Evolutionary conservation across 2,797 vertebrate genomes (phyloP).

Genomic region (Bufotes viridis): DNA sequence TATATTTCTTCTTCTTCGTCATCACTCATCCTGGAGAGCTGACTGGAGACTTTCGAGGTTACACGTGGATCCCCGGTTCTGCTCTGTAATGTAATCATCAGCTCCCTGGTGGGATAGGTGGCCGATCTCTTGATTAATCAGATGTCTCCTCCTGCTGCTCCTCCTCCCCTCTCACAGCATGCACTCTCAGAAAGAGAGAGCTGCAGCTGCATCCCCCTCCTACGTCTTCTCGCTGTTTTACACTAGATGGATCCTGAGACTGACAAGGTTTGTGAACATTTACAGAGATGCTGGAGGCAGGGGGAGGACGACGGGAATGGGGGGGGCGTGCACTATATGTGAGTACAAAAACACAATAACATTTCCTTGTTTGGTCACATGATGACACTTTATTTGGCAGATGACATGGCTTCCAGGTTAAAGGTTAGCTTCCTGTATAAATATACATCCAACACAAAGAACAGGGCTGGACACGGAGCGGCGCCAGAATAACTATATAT

Average conservation of each 20-base stretch:
- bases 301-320: not conserved
- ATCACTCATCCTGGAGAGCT: not conserved
- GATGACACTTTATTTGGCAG: slow-evolving; percentile 29
- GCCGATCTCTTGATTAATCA: too few relatives aligned
- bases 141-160: too few relatives aligned
- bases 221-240: not conserved
- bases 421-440: slow-evolving; percentile 12
- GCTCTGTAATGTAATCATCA: not conserved
- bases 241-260: not conserved
- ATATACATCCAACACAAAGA: not conserved
- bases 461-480: not conserved
- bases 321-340: not conserved
- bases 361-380: not conserved
- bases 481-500: not conserved
- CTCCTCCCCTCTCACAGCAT: too few relatives aligned
- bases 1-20: too few relatives aligned
- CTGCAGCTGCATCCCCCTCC: not conserved
- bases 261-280: not conserved
- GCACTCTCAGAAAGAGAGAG: not conserved
- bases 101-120: too few relatives aligned
- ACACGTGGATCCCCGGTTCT: not conserved
- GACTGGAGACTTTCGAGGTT: not conserved
- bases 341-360: not conserved
- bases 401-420: slow-evolving; percentile 26
- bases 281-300: not conserved